A percentile compares a stretch with the other conserved stretches of the same genome.
These are phyloP conservation scores for Brachyhypopomus gauderio DNA, from an alignment of 2,113 vertebrate genomes.

Conservation along the genomic window DNA sequence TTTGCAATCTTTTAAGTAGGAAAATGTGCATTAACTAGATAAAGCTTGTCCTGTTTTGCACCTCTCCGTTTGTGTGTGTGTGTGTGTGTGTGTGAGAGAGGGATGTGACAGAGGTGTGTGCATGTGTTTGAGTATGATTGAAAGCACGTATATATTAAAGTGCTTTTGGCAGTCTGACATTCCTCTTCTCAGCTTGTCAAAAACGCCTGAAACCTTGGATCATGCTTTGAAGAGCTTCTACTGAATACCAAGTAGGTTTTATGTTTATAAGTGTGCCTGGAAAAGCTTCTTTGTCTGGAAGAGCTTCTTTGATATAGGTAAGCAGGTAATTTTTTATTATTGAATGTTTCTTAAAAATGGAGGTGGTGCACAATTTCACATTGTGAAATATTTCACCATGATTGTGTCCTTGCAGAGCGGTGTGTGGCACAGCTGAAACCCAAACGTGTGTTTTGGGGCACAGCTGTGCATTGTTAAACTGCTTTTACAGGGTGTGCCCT, in stretches of 20 bases:
- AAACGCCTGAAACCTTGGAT: slow-evolving; percentile 32
- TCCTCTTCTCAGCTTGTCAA: slow-evolving; percentile 35
- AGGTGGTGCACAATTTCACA: neutral
- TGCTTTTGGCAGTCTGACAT: slow-evolving; percentile 15
- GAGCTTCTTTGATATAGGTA: neutral
- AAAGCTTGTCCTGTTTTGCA: neutral
- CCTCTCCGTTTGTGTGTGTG: neutral
- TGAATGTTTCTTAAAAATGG: neutral
- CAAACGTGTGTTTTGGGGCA: neutral
- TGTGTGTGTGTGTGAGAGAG: neutral
- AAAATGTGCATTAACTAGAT: neutral
- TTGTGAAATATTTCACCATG: neutral
- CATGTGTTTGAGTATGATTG: neutral
- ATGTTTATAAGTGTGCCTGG: neutral
- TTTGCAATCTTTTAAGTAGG: slow-evolving; percentile 19
- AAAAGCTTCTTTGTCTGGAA: neutral
- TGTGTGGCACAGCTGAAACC: neutral
- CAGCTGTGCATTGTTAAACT: neutral
- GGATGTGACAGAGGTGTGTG: too few species aligned
- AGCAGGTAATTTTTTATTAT: neutral
- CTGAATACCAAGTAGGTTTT: slow-evolving; percentile 23
- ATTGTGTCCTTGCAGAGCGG: neutral
- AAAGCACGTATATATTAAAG: neutral
- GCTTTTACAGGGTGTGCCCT: neutral
- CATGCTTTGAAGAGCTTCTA: slow-evolving; percentile 17